These are phyloP conservation scores for Ciconia maguari DNA, from an alignment of 2,113 vertebrate species.

Conservation along the genomic window DNA sequence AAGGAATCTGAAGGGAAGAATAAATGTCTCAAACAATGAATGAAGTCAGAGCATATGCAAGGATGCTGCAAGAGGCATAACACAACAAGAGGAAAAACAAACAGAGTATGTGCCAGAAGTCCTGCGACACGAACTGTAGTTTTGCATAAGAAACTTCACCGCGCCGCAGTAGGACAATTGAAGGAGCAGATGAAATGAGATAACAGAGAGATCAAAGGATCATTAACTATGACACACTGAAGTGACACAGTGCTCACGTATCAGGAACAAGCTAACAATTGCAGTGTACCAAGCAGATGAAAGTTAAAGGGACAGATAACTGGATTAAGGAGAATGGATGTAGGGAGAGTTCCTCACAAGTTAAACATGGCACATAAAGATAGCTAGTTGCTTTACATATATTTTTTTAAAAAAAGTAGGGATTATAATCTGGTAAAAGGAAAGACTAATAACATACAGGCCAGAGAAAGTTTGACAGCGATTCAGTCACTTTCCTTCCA, in stretches of 20 bases:
- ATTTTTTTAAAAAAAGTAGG: neutral
- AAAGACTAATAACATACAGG: neutral
- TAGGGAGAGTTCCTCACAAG: neutral
- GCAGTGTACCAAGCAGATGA: neutral
- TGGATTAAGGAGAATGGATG: neutral
- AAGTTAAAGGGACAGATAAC: neutral
- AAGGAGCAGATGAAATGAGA: neutral
- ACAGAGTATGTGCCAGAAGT: neutral
- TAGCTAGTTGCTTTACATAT: rapidly evolving
- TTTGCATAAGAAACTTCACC: neutral
- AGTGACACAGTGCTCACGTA: neutral
- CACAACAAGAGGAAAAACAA: neutral
- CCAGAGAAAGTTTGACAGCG: neutral
- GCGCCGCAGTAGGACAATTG: neutral
- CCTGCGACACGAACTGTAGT: neutral
- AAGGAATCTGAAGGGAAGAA: neutral
- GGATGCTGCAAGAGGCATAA: neutral
- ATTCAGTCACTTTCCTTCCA: neutral
- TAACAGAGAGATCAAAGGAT: constrained; percentile 4
- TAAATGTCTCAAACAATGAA: neutral
- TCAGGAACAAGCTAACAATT: neutral
- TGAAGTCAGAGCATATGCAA: neutral
- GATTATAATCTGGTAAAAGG: neutral
- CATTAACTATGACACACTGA: neutral
- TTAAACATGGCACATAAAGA: neutral